phyloP scores from a whole-genome alignment of 2,888 invertebrate genomes.

The Dimorphilus gyrociliatus region DNA sequence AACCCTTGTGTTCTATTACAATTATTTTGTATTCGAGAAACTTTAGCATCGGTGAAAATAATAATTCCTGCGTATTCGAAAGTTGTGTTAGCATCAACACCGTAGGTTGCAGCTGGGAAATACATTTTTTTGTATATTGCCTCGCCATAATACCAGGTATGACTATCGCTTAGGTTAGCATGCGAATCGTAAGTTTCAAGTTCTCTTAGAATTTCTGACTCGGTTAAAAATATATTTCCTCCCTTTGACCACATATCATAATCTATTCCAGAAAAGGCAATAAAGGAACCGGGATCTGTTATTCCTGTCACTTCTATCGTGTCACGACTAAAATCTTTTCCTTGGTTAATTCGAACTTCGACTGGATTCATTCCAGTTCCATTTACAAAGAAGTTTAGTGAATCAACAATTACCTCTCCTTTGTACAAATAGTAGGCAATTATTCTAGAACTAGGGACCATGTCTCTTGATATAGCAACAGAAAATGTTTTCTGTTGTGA shows the following conservation, averaged over 20 bases:
- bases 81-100: constrained; percentile 80
- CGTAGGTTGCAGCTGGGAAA: constrained; percentile 66
- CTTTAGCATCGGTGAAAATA: constrained; percentile 68
- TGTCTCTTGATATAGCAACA: constrained; percentile 41
- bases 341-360: constrained; percentile 53
- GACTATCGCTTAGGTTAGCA: constrained; percentile 23
- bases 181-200: constrained; percentile 28
- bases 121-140: constrained; percentile 27
- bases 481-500: constrained; percentile 39
- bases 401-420: constrained; percentile 66
- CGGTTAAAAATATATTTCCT: constrained; percentile 23
- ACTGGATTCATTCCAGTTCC: constrained; percentile 75
- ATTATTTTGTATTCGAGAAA: constrained; percentile 17
- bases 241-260: constrained; percentile 24
- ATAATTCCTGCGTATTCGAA: constrained; percentile 68
- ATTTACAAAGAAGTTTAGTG: constrained; percentile 81
- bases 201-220: constrained; percentile 31
- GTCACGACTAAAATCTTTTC: constrained; percentile 78
- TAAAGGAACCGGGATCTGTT: constrained; percentile 82
- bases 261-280: constrained; percentile 66
- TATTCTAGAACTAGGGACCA: constrained; percentile 71
- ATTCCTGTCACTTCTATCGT: constrained; percentile 79
- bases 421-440: constrained; percentile 65
- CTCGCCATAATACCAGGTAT: constrained; percentile 27
- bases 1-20: constrained; percentile 3